Evolutionary conservation across 2,888 invertebrate genomes (phyloP), one percentile per base, ranked within the genome.

Genomic region (Myopa tessellatipennis): DNA sequence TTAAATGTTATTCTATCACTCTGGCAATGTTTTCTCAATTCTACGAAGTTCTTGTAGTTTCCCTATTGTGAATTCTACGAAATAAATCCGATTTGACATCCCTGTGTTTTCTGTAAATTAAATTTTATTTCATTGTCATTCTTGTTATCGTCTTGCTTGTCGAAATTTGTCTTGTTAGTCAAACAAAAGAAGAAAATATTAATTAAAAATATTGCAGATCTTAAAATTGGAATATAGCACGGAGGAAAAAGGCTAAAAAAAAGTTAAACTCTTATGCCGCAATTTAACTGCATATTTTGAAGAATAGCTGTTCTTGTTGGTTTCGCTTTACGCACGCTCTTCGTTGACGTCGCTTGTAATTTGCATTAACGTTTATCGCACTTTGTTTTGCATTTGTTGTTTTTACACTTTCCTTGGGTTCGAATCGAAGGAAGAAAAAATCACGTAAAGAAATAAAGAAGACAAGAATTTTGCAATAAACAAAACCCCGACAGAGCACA

Each of bases 161-260:
- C 77, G 76, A 74, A 79, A 74, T 58, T 78, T 79, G 79, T 77
- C 77, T 79, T 79, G 76, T 76, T 76, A 79, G 69, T 55, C 71
- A 76, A 77, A 69, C 73, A 75, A 74, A 74, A 76, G 70, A 63
- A 67, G 40, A 10, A 75, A 72, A 63, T 34, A 77, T 74, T 74
- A 71, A 76, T 70, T 68, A 78, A 50, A 65, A 68, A 76, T 60
- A 65, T 60, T 18, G 67, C 40, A 45, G 26, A 79, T 68, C 36
- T 70, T 68, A 67, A 77, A 68, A 76, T 73, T 61, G 83, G 78
- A 81, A 83, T 84, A 85, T 85, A 85, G 83, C 84, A 81, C 71
- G 83, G 83, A 80, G 79, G 82, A 78, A 8, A 52, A 26, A 77
- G 55, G 26, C 74, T 76, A 65, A 78, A 65, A 45, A 74, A 75